These are phyloP conservation scores for Ametastegia equiseti DNA, from an alignment of 2,888 invertebrate genomes.

Conservation along the genomic window DNA sequence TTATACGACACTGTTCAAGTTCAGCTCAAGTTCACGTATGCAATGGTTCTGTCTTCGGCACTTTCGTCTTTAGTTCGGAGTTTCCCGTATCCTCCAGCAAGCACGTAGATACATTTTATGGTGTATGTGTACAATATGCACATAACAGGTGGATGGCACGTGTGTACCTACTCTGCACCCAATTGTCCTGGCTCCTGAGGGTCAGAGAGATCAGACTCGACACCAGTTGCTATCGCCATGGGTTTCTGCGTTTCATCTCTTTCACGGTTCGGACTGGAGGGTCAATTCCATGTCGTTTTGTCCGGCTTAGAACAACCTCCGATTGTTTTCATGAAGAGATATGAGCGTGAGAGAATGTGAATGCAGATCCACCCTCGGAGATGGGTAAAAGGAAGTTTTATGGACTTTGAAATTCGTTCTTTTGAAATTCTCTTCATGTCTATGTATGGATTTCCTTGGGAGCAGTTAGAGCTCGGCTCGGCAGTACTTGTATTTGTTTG, in stretches of 20 bases:
- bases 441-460: background rate
- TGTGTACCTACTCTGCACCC: conserved; percentile 1
- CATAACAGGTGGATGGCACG: background rate
- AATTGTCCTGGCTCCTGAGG: conserved; percentile 24
- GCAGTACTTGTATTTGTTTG: background rate
- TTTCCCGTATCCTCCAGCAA: background rate
- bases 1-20: background rate
- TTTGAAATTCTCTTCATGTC: background rate
- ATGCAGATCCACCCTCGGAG: background rate
- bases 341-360: background rate
- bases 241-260: conserved; percentile 18
- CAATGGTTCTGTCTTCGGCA: background rate
- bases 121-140: background rate
- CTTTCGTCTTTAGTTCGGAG: background rate
- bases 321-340: background rate
- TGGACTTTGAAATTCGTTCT: background rate
- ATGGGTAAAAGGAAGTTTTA: background rate
- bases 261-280: background rate
- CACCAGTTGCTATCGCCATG: conserved; percentile 40
- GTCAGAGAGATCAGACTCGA: conserved; percentile 39
- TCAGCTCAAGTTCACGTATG: background rate
- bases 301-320: background rate
- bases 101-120: background rate
- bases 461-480: background rate
- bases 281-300: background rate